These are phyloP conservation scores for Dicentrarchus labrax DNA, from an alignment of 2,113 vertebrate genomes.

Conservation along the genomic window DNA sequence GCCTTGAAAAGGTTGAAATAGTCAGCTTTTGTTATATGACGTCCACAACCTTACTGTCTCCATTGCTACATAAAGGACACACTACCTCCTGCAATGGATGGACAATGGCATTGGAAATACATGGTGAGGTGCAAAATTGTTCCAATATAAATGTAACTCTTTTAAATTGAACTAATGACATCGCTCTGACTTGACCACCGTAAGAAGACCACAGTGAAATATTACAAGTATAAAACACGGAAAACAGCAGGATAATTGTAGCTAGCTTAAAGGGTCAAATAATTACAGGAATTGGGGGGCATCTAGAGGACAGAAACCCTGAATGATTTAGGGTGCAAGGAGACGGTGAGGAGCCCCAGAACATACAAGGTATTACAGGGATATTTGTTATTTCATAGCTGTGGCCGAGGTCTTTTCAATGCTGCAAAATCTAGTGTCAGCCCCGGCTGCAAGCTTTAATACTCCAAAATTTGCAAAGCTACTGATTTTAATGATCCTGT, in stretches of 20 bases:
- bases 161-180: not conserved
- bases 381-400: not conserved
- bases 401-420: not conserved
- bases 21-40: not conserved
- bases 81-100: not conserved
- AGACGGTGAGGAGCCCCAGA: not conserved
- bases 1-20: not conserved
- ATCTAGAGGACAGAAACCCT: not conserved
- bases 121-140: not conserved
- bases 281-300: not conserved
- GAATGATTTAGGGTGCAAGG: not conserved
- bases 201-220: not conserved
- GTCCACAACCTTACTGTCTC: not conserved
- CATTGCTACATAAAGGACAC: not conserved
- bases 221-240: not conserved
- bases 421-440: not conserved
- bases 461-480: not conserved
- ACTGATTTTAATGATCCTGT: slow-evolving; percentile 23
- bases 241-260: not conserved
- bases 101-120: too few species aligned
- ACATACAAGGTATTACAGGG: not conserved
- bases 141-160: not conserved
- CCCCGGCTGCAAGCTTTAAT: slow-evolving; percentile 1
- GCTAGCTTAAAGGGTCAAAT: not conserved
- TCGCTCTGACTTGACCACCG: not conserved